These are phyloP conservation scores for Pecten maximus DNA, from an alignment of 2,888 invertebrate genomes.

Conservation along the genomic window DNA sequence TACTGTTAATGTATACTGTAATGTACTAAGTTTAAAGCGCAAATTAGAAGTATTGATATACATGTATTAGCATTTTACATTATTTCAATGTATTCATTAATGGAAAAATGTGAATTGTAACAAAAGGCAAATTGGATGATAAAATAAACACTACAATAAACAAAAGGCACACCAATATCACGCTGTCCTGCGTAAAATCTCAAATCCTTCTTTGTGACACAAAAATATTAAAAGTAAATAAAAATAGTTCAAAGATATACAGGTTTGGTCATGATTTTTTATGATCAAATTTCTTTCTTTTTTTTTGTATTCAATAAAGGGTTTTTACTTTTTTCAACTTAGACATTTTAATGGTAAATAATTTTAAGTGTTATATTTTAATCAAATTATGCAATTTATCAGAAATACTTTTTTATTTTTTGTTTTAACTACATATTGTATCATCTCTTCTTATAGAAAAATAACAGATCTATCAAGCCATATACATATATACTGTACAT, in stretches of 20 bases:
- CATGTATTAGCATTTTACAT: neutral
- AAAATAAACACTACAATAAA: neutral
- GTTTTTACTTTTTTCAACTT: neutral
- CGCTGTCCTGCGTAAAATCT: neutral
- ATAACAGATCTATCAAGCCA: neutral
- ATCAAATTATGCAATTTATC: too few relatives aligned
- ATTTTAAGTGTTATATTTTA: too few relatives aligned
- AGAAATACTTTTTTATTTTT: neutral
- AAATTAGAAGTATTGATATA: neutral
- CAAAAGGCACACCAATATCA: neutral
- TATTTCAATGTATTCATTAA: slow-evolving; percentile 14
- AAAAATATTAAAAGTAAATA: neutral
- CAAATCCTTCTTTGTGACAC: neutral
- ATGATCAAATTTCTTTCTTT: neutral
- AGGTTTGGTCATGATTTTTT: too few relatives aligned
- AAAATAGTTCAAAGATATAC: neutral
- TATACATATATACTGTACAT: neutral
- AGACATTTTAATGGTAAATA: too few relatives aligned
- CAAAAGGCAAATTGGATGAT: neutral
- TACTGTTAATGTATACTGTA: neutral
- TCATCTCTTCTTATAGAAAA: neutral
- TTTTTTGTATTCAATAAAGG: neutral
- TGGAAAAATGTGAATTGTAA: neutral
- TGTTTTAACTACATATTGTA: neutral
- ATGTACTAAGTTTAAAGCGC: neutral